A percentile compares a stretch with the other conserved stretches of the same genome.
These are phyloP conservation scores for Rhinophrynus dorsalis DNA, from an alignment of 2,797 vertebrate genomes.

Conservation along the genomic window DNA sequence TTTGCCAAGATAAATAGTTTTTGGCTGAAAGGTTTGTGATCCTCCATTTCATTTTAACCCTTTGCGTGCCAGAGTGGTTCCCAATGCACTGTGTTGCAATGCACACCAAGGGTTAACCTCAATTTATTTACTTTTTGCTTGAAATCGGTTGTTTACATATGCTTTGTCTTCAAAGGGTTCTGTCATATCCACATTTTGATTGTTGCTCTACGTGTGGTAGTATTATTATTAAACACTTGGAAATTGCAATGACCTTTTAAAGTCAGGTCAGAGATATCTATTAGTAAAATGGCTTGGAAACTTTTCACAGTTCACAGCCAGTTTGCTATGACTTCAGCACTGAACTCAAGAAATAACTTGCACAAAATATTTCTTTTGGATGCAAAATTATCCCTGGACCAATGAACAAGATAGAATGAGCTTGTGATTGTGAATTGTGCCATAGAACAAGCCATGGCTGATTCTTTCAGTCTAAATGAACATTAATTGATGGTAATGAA, in stretches of 20 bases:
- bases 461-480: no score
- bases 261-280: background rate
- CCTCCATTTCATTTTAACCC: no score
- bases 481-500: no score
- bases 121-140: background rate
- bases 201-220: background rate
- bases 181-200: background rate
- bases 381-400: background rate
- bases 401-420: background rate
- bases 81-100: background rate
- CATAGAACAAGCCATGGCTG: no score
- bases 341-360: background rate
- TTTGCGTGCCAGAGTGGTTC: no score
- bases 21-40: background rate
- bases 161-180: no score
- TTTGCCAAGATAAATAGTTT: conserved; percentile 21
- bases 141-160: background rate
- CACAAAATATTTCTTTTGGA: background rate
- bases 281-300: background rate
- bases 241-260: background rate
- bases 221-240: background rate
- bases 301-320: background rate
- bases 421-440: no score
- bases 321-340: background rate
- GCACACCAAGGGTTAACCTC: no score